Percentiles rank a stretch among this genome's conserved stretches.
Conservation (phyloP, 1,140 invertebrate genomes). For the Pomacea maculata region DNA sequence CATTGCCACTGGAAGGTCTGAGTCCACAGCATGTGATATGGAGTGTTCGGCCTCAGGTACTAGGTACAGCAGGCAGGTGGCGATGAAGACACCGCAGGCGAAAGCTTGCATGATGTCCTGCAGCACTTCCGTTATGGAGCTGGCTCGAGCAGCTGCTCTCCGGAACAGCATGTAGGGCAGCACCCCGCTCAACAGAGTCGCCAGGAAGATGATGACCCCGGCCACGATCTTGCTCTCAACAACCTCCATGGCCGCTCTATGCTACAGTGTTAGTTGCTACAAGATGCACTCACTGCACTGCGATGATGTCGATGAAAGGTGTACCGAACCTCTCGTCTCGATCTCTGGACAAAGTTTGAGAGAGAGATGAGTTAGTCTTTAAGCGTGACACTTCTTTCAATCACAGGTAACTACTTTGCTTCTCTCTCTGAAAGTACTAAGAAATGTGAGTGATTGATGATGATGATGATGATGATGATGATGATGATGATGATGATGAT, state of each 20-base stretch:
- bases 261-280: no score
- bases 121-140: not conserved
- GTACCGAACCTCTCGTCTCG: no score
- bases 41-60: conserved; percentile 66
- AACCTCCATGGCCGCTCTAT: conserved; percentile 1
- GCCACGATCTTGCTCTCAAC: conserved; percentile 15
- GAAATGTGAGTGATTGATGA: no score
- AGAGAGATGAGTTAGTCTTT: no score
- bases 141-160: not conserved
- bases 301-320: no score
- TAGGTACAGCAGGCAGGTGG: conserved; percentile 68
- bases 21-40: conserved; percentile 34
- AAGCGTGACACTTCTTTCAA: no score
- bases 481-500: no score
- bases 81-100: conserved; percentile 70
- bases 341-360: no score
- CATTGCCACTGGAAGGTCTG: conserved; percentile 66
- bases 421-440: no score
- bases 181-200: conserved; percentile 9
- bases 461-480: no score
- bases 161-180: conserved; percentile 2
- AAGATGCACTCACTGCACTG: no score
- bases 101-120: conserved; percentile 56
- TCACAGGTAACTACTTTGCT: no score
- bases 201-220: conserved; percentile 11